Conservation (phyloP, 2,888 invertebrate genomes). For the Thera britannica region DNA sequence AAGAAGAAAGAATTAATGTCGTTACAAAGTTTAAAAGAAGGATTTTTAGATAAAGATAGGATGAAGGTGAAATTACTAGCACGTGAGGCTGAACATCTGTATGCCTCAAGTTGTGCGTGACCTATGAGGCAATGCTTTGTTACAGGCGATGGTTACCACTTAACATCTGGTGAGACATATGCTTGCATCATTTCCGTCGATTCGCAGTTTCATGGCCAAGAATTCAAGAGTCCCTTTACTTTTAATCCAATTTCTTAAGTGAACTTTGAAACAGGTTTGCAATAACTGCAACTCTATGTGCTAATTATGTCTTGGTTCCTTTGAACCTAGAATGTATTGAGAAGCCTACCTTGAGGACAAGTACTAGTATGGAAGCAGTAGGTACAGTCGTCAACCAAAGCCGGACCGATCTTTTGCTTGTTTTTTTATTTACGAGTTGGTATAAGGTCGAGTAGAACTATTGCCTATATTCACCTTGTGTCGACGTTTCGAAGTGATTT, state of each 20-base stretch:
- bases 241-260: constrained; percentile 17
- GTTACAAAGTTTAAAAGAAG: too few relatives aligned
- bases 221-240: constrained; percentile 11
- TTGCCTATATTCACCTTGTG: too few relatives aligned
- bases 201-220: neutral
- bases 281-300: constrained; percentile 12
- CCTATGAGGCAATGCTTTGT: too few relatives aligned
- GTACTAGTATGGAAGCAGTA: constrained; percentile 1
- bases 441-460: too few relatives aligned
- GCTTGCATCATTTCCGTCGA: too few relatives aligned
- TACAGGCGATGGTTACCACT: too few relatives aligned
- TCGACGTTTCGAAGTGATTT: neutral
- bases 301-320: constrained; percentile 14
- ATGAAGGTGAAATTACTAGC: too few relatives aligned
- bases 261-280: constrained; percentile 18
- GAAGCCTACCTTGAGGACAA: constrained; percentile 23
- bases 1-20: too few relatives aligned
- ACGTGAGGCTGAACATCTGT: too few relatives aligned
- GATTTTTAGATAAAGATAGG: too few relatives aligned
- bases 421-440: neutral
- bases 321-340: constrained; percentile 15
- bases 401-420: neutral
- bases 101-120: too few relatives aligned
- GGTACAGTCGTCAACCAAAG: neutral
- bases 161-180: too few relatives aligned